These are phyloP conservation scores for Eupeodes luniger DNA, from an alignment of 2,888 invertebrate genomes.

Conservation along the genomic window DNA sequence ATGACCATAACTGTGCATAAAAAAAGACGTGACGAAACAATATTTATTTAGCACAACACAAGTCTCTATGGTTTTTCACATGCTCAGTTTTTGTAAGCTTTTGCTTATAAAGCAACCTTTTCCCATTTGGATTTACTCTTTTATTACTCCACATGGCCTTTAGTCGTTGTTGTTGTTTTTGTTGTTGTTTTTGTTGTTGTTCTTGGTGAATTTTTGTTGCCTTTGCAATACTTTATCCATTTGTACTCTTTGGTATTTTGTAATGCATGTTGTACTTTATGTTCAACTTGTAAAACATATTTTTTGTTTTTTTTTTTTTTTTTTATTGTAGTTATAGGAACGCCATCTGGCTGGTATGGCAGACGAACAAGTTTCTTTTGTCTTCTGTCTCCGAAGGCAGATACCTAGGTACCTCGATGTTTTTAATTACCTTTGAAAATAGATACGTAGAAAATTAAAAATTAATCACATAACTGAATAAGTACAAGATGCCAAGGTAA, in stretches of 20 bases:
- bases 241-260: slow-evolving; percentile 6
- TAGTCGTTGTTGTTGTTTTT: not conserved
- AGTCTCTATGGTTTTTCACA: slow-evolving; percentile 4
- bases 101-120: slow-evolving; percentile 5
- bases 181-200: not conserved
- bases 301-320: not conserved
- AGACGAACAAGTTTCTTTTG: slow-evolving; percentile 20
- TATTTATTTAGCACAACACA: slow-evolving; percentile 9
- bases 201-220: not conserved
- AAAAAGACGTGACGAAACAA: slow-evolving; percentile 13
- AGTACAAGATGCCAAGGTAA: slow-evolving; percentile 55
- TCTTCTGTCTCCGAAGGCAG: not conserved
- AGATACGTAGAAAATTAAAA: slow-evolving; percentile 55
- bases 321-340: not conserved
- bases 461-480: slow-evolving; percentile 63
- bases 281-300: not conserved
- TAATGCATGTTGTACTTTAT: slow-evolving; percentile 7
- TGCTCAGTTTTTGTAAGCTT: too few relatives aligned
- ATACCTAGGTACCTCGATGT: not conserved
- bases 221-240: not conserved
- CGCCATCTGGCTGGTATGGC: not conserved
- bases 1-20: too few relatives aligned
- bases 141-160: not conserved
- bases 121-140: slow-evolving; percentile 4
- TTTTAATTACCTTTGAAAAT: slow-evolving; percentile 49